A percentile compares a stretch with the other conserved stretches of the same genome.
These are phyloP conservation scores for Rhodophaea formosa DNA, from an alignment of 2,888 invertebrate species.

Conservation along the genomic window DNA sequence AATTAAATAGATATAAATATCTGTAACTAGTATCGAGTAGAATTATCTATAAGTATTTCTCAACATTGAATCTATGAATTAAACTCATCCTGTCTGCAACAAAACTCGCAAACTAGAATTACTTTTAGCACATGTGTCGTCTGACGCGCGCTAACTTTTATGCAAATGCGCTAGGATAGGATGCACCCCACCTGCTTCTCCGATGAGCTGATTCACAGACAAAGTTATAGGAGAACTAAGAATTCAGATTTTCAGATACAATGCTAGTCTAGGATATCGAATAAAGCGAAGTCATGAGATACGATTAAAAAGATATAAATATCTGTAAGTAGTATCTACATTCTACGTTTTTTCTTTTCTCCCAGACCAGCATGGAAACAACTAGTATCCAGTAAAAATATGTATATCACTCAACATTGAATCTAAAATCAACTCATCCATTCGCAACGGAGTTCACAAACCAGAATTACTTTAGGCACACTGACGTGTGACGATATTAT, in stretches of 20 bases:
- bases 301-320: too few relatives aligned
- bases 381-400: too few relatives aligned
- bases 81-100: conserved; percentile 19
- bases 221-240: conserved; percentile 57
- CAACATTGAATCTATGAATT: not conserved
- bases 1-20: too few relatives aligned
- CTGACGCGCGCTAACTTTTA: conserved; percentile 26
- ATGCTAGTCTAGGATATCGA: too few relatives aligned
- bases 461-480: conserved; percentile 31
- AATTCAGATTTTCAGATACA: too few relatives aligned
- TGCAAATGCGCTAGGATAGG: conserved; percentile 31
- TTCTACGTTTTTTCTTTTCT: too few relatives aligned
- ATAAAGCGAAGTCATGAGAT: too few relatives aligned
- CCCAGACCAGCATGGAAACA: too few relatives aligned
- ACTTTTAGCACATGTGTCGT: conserved; percentile 25
- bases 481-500: conserved; percentile 16
- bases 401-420: too few relatives aligned
- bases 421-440: not conserved
- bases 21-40: too few relatives aligned
- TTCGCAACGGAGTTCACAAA: conserved; percentile 27
- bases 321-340: too few relatives aligned
- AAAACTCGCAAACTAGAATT: conserved; percentile 30
- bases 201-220: conserved; percentile 46
- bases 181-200: conserved; percentile 57
- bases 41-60: too few relatives aligned